A percentile compares a stretch with the other conserved stretches of the same genome.
Evolutionary conservation across 2,888 invertebrate genomes (phyloP).

Genomic region (Sclerodermus sp.): DNA sequence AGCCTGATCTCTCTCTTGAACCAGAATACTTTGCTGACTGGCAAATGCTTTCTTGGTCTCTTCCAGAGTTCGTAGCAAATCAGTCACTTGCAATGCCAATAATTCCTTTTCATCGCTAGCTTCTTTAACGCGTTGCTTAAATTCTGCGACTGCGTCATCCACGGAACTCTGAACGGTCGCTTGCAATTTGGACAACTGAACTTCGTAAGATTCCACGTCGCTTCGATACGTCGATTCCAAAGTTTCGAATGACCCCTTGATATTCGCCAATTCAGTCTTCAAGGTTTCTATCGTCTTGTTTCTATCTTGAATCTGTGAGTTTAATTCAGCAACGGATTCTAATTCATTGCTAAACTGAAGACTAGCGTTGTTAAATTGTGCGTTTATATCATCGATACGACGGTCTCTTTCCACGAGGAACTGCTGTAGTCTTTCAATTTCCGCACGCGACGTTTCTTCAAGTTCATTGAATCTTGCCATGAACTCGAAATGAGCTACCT

Average conservation of each 20-base stretch:
- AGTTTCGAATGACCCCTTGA: conserved; percentile 1
- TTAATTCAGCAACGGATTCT: conserved; percentile 3
- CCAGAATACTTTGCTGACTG: conserved; percentile 19
- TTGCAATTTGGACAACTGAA: conserved; percentile 30
- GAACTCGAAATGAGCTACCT: conserved; percentile 6
- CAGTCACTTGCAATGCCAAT: conserved; percentile 39
- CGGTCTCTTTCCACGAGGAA: conserved; percentile 18
- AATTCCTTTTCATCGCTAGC: conserved; percentile 34
- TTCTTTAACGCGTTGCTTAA: conserved; percentile 26
- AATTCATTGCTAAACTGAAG: conserved; percentile 34
- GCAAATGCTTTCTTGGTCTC: conserved; percentile 24
- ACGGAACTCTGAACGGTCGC: conserved; percentile 23
- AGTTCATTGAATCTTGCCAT: conserved; percentile 12
- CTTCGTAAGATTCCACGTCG: conserved; percentile 31
- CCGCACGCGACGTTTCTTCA: conserved; percentile 10
- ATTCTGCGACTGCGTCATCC: conserved; percentile 29
- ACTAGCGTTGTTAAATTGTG: conserved; percentile 18
- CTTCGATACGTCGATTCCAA: conserved; percentile 19
- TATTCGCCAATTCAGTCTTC: conserved; percentile 6
- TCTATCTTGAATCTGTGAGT: conserved; percentile 6
- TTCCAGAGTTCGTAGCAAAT: conserved; percentile 30
- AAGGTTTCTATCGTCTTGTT: conserved; percentile 10
- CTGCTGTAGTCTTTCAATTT: conserved; percentile 18
- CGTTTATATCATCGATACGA: conserved; percentile 23
- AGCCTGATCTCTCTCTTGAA: conserved; percentile 21